Conservation (phyloP, 2,113 vertebrate genomes). For the Paratilapia polleni region DNA sequence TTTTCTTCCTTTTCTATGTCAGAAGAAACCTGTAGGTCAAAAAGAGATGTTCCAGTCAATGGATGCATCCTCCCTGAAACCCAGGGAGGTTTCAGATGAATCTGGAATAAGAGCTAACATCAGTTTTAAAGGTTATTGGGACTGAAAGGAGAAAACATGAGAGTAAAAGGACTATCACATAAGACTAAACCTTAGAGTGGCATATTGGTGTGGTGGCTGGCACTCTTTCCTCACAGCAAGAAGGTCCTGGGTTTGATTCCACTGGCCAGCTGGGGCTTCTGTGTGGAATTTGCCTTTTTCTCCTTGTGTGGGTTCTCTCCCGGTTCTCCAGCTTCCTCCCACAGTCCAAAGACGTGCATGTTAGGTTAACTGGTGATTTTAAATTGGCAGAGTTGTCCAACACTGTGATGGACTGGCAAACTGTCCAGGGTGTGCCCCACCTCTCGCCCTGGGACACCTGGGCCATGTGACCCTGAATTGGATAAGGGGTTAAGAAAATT, state of each 20-base stretch:
- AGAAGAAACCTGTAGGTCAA: neutral
- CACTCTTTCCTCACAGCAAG: neutral
- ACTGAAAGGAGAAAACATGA: neutral
- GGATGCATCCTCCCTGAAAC: neutral
- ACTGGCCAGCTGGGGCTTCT: no score
- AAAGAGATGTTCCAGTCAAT: neutral
- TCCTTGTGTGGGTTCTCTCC: no score
- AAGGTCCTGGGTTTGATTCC: neutral
- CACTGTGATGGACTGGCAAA: neutral
- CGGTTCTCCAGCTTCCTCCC: no score
- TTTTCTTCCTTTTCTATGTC: neutral
- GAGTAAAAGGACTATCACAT: no score
- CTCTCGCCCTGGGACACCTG: neutral
- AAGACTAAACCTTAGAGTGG: neutral
- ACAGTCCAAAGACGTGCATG: neutral
- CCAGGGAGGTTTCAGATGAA: no score
- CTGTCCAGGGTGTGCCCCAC: neutral
- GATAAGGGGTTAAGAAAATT: neutral
- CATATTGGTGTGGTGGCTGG: neutral
- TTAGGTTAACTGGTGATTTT: neutral
- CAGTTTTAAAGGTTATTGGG: neutral
- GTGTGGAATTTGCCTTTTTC: no score
- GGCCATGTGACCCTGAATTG: neutral
- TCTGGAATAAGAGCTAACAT: neutral
- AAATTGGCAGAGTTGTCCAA: neutral